Evolutionary conservation across 1,140 invertebrate species (phyloP), one percentile per base, ranked within the genome.

Genomic region (Trichonephila clavata): DNA sequence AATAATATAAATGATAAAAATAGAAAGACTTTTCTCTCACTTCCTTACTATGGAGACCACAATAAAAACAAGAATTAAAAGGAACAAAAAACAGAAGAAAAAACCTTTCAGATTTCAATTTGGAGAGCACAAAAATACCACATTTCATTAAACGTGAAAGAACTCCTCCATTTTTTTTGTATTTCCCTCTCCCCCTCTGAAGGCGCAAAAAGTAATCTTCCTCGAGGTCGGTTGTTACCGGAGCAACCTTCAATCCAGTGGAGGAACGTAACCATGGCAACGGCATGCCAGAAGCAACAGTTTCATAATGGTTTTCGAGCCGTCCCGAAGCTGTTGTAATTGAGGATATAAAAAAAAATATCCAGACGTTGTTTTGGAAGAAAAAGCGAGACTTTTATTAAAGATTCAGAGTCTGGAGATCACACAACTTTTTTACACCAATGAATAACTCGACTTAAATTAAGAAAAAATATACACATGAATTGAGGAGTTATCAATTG

Each of bases 201-300:
- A 32, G 80, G 60, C 16, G n/a, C 50, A 18, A 27, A 27, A n/a
- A 61, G 81, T 80, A 65, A 83, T 84, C 39, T 60, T 5, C 32
- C n/a, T 20, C 10, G 24, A 60, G 20, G 10, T 61, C 60, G 27
- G 27, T 59, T 81, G 89, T 89, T 89, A 61, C 87, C 27, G 50
- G 50, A 27, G 90, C 32, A 84, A 92, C 59, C 20, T 57, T 21
- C 61, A 84, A 84, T 84, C 8, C 77, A 84, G 59, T 18, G 4
- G n/a, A 59, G 60, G n/a, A 27, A 13, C 16, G 90, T 92, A 24
- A 57, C 71, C 63, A 92, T 84, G 60, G 90, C 18, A 50, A 92
- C 90, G 50, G 50, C 90, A 92, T 63, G 90, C 50, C 60, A 18
- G 14, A 24, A 65, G 81, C 71, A 80, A 80, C 90, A 57, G 13